Base-by-base conservation (phyloP, 2,888 invertebrate genomes). In the Caenorhabditis sp. region DNA sequence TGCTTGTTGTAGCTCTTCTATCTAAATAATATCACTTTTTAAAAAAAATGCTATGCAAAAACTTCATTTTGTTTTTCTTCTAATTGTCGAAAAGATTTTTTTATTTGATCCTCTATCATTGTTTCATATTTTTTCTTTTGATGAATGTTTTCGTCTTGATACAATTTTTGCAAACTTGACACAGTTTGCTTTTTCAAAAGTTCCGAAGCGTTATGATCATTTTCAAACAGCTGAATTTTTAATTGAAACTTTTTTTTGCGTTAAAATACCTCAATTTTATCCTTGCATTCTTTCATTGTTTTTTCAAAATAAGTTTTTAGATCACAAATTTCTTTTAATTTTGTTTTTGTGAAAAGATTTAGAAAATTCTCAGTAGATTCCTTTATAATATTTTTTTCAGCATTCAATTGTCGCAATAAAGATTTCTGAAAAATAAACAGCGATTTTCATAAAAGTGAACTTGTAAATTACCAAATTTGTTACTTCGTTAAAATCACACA, bases 281-380 rank as follows among this genome's bases (percentile, higher is more conserved):
- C 72, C 26, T 77, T 71, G 20, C 58, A 77, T 13, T 56, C 62
- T 37, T 20, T 53, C 51, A 77, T 77, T 18, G 56, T 71, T 18
- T 53, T 64, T 55, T 77, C 77, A 28, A 76, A 79, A 6, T 78
- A 64, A 20, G 53, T 53, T 22, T 67, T 80, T 0, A 81, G 60
- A 47, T 65, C 37, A 24, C n/a, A n/a, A n/a, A n/a, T n/a, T n/a
- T n/a, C n/a, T n/a, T n/a, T n/a, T n/a, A n/a, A n/a, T n/a, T n/a
- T n/a, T n/a, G n/a, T n/a, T 22, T 61, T 64, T 22, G 76, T 84
- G 60, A 82, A 85, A 11, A 80, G 61, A 4, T 76, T 70, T 44
- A 87, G 58, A 37, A 84, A 84, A n/a, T 67, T 70, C 15, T 87
- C 82, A 11, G 87, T 80, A 15, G 82, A 80, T 60, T 84, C 82